These are phyloP conservation scores for Heterocephalus glaber DNA, from an alignment of 2,113 vertebrate species.

Conservation along the genomic window DNA sequence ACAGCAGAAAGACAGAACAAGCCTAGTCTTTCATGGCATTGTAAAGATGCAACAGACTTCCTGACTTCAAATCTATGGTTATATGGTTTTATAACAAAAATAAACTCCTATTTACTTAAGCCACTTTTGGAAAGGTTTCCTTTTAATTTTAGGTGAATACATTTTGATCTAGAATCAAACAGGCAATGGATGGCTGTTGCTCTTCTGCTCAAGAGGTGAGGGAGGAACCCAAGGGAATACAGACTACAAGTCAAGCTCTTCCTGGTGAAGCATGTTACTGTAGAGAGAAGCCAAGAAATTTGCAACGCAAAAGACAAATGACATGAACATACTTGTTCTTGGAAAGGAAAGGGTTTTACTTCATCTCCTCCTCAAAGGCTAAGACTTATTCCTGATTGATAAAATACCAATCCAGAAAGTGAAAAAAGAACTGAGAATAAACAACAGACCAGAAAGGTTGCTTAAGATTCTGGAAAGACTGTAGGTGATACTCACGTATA, in stretches of 20 bases:
- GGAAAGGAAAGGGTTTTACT: neutral
- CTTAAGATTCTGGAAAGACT: neutral
- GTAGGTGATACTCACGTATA: neutral
- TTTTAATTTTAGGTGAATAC: neutral
- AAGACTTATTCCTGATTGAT: neutral
- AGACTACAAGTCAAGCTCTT: neutral
- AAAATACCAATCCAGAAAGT: neutral
- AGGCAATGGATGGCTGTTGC: neutral
- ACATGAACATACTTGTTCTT: neutral
- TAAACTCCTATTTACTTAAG: neutral
- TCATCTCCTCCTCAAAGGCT: neutral
- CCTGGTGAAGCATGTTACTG: neutral
- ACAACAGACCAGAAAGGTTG: neutral
- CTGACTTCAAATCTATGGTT: neutral
- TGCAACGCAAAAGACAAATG: neutral
- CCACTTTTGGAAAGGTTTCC: neutral
- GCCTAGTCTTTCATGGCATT: neutral
- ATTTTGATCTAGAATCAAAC: neutral
- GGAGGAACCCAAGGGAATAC: neutral
- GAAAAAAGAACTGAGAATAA: neutral
- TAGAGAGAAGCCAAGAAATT: neutral
- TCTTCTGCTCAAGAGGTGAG: neutral
- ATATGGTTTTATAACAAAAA: neutral
- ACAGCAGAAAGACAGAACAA: neutral
- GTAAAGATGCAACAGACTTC: neutral